Evolutionary conservation across 2,888 invertebrate species (phyloP), one percentile per base, ranked within the genome.

Genomic region (Tachina grossa): DNA sequence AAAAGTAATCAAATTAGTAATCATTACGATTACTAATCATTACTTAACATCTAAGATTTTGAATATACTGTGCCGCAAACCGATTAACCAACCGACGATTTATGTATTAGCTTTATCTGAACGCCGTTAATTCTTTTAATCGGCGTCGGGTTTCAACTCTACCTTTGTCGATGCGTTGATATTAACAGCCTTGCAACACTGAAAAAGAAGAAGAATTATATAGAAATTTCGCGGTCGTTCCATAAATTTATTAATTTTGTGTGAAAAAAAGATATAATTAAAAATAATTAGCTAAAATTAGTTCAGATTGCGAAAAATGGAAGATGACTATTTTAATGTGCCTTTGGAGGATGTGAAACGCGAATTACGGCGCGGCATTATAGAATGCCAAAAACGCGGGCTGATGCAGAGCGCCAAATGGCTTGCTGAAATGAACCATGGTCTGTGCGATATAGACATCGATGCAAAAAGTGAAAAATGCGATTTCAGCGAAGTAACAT

Each of bases 361-460:
- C 47, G 96, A 96, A 89, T 92, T 96, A 86, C 92, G 95, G 39
- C 92, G 92, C 85, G 96, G 95, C 10, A 95, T 96, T 87, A 92
- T 93, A 45, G 96, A 97, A 93, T 97, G 97, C 92, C 95, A 95
- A 22, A 95, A 96, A 89, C 94, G 98, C 75, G 97, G 98, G 49
- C 93, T 98, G 69, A 93, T 95, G 86, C 96, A 97, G 89, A 96
- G 96, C 86, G 95, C 96, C 22, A 98, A 97, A 94, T 98, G 98
- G 97, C 93, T 98, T 83, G 95, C 97, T 0, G 98, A 98, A 92
- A 93, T 98, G 91, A 96, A 96, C 92, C 96, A 94, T 91, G 95
- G 97, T 0, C 90, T 98, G 59, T 94, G 94, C 90, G 94, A 96
- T 89, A 31, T 82, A 10, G 84, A 75, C 19, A 94, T 96, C 43